Evolutionary conservation across 2,888 invertebrate genomes (phyloP), one percentile per base, ranked within the genome.

Genomic region (Pimpla rufipes): DNA sequence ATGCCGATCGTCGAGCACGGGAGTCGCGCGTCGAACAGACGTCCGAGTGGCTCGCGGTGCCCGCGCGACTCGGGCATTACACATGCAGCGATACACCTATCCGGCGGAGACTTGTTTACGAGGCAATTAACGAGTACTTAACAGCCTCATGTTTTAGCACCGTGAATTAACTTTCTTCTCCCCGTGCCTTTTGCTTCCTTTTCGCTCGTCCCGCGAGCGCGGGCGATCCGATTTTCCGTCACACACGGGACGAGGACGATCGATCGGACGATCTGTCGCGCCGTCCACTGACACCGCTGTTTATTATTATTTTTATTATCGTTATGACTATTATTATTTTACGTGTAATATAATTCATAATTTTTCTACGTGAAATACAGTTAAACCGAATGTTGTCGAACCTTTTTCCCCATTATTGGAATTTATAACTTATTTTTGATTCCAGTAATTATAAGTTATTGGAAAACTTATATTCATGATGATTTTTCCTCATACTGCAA

Each of bases 81-180:
- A 23, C 16, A 45, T 40, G 11, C 21, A 52, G n/a, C n/a, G 47
- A 16, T 52, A 75, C 29, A 68, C 47, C n/a, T 73, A 29, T 52
- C 42, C 47, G 42, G 29, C 47, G 68, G 35, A 66, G 35, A 67
- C 75, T 80, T 78, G 76, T 84, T 84, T 84, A 86, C 67, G 83
- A 79, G 67, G 50, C 83, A 85, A 85, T 85, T 79, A 85, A 83
- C 85, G 67, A 75, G 66, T 76, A 68, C 55, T 85, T 79, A 81
- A 82, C 64, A 50, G 21, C 37, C 67, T 55, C 62, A 35, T 62
- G 78, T 79, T 85, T 29, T 57, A 73, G 40, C 76, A 59, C 59
- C 74, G 73, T 70, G 73, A 79, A 81, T 78, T 78, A 78, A 78
- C 62, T 78, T 71, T 78, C 70, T 52, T 76, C 70, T 52, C 45